Conservation (phyloP, 2,113 vertebrate species). For the Willisornis vidua region DNA sequence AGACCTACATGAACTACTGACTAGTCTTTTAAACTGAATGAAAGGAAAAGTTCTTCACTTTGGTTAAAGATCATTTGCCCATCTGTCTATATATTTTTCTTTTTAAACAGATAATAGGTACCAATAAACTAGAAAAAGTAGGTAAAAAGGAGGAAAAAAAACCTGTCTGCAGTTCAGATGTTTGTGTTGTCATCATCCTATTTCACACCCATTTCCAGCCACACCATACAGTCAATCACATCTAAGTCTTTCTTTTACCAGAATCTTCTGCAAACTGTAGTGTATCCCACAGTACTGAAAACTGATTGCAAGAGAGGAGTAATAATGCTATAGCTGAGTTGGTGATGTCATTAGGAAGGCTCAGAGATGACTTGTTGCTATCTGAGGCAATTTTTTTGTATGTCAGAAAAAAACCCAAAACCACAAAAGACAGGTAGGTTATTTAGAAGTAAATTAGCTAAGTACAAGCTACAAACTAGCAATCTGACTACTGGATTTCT, state of each 20-base stretch:
- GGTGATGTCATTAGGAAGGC: background rate
- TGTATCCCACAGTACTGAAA: background rate
- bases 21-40: background rate
- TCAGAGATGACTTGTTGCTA: background rate
- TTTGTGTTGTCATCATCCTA: background rate
- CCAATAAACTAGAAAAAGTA: background rate
- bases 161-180: background rate
- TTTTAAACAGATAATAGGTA: background rate
- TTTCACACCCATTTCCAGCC: background rate
- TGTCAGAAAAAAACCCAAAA: background rate
- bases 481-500: background rate
- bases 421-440: background rate
- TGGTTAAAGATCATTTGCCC: background rate
- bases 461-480: background rate
- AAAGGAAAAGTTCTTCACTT: background rate
- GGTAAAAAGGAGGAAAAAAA: background rate
- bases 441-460: background rate
- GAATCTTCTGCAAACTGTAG: background rate
- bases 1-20: background rate
- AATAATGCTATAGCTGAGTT: background rate
- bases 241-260: background rate
- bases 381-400: background rate
- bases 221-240: background rate
- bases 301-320: background rate
- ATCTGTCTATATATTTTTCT: background rate